Conservation (phyloP, 2,113 vertebrate genomes). For the Platycercus adscitus region DNA sequence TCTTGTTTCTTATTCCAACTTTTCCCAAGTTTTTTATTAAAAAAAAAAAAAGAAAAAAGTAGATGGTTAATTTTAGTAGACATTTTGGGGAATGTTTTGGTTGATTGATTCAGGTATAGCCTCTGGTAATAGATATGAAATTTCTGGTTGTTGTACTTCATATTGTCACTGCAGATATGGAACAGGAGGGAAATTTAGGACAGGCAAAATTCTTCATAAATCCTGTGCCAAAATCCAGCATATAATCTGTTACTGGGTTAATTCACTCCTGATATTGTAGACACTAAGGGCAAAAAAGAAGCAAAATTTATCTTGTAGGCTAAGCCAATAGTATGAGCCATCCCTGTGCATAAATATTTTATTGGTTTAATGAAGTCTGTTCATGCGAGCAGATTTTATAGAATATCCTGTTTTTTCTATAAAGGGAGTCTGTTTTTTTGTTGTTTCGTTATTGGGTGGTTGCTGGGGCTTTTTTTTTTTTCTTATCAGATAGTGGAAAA, state of each 20-base stretch:
- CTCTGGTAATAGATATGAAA: neutral
- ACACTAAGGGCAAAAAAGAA: neutral
- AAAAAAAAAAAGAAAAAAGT: neutral
- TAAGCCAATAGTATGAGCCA: neutral
- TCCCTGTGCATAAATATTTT: neutral
- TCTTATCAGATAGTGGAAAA: conserved; percentile 1
- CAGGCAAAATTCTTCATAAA: neutral
- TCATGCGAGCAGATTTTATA: neutral
- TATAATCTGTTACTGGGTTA: neutral
- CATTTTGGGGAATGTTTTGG: neutral
- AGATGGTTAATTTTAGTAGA: neutral
- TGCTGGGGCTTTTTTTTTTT: neutral
- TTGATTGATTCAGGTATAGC: neutral
- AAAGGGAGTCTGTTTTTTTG: neutral
- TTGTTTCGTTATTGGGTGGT: neutral
- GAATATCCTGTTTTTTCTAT: neutral
- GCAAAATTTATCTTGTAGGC: neutral
- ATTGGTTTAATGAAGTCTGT: neutral
- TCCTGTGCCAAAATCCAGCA: neutral
- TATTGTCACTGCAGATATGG: neutral
- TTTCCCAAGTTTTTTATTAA: neutral
- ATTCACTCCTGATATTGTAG: neutral
- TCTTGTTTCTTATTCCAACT: neutral
- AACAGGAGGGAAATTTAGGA: neutral
- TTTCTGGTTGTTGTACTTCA: neutral